Evolutionary conservation across 1,140 invertebrate species (phyloP).

Genomic region (Lasaia peninsularis): DNA sequence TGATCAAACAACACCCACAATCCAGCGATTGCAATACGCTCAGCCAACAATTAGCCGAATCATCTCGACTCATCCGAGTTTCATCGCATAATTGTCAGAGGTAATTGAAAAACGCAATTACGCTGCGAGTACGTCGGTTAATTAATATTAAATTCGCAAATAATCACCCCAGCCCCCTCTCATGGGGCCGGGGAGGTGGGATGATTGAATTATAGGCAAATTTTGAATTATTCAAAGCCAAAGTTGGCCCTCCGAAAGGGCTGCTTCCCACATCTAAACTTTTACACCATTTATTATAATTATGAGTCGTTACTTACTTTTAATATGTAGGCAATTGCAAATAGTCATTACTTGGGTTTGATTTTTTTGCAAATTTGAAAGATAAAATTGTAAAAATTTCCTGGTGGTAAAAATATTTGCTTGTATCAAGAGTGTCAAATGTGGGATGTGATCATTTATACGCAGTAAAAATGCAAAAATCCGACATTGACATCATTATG

Average conservation of each 20-base stretch:
- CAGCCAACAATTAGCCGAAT: constrained; percentile 54
- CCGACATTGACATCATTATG: no score
- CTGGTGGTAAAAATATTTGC: no score
- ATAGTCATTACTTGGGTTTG: no score
- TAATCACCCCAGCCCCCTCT: constrained; percentile 55
- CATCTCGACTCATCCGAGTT: constrained; percentile 61
- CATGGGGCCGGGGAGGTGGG: constrained; percentile 39
- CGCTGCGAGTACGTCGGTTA: constrained; percentile 56
- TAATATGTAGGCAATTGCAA: constrained; percentile 28
- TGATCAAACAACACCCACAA: constrained; percentile 4
- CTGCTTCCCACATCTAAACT: constrained; percentile 7
- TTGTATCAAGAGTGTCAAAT: no score
- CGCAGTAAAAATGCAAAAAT: no score
- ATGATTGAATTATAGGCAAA: constrained; percentile 72
- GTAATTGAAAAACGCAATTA: constrained; percentile 77
- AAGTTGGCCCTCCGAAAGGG: constrained; percentile 43
- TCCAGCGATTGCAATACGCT: constrained; percentile 23
- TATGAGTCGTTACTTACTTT: not conserved
- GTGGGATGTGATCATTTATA: no score
- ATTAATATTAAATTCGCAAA: constrained; percentile 76
- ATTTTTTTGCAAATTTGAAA: no score
- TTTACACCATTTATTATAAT: constrained; percentile 1
- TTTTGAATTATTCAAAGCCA: constrained; percentile 66
- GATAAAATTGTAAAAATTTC: no score
- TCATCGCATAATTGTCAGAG: constrained; percentile 71